phyloP scores from a whole-genome alignment of 2,113 vertebrate genomes.

The Fulica atra region DNA sequence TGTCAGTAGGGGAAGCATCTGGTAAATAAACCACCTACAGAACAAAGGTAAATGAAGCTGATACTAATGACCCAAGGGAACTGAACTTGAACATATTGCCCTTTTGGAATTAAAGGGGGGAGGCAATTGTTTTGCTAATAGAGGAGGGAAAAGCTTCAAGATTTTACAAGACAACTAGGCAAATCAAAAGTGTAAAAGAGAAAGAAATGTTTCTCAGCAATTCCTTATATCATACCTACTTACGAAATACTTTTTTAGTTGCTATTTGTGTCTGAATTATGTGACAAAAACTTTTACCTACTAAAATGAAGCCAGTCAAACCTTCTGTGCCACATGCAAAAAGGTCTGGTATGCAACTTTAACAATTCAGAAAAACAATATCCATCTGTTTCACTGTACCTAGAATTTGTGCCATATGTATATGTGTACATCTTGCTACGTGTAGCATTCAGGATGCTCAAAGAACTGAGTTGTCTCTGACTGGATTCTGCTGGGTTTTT shows the following conservation, averaged over 20 bases:
- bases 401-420: not conserved
- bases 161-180: not conserved
- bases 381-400: not conserved
- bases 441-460: not conserved
- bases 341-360: not conserved
- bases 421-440: not conserved
- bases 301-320: not conserved
- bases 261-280: not conserved
- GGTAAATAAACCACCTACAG: conserved; percentile 38
- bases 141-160: not conserved
- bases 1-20: not conserved
- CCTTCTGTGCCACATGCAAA: not conserved
- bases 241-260: not conserved
- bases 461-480: not conserved
- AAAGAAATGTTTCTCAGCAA: not conserved
- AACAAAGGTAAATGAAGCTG: conserved; percentile 36
- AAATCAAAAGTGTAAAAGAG: not conserved
- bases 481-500: not conserved
- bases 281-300: not conserved
- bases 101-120: conserved; percentile 37
- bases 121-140: conserved; percentile 7
- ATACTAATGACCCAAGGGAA: not conserved
- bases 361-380: not conserved
- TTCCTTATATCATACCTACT: not conserved
- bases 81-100: conserved; percentile 40